A percentile compares a stretch with the other conserved stretches of the same genome.
Conservation (phyloP, 1,140 invertebrate genomes). For the Meteorus sp. region DNA sequence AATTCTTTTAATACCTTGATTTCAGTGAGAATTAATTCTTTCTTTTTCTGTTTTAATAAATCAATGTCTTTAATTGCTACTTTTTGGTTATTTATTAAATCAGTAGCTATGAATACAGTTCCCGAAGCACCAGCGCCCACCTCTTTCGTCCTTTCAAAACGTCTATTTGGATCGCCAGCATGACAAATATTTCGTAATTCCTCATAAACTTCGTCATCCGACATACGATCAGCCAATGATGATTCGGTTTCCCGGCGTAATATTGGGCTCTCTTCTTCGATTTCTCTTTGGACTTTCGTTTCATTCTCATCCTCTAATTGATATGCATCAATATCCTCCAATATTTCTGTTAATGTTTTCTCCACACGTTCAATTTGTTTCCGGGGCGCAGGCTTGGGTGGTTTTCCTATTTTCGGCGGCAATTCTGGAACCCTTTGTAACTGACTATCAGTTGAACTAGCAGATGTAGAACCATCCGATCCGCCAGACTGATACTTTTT, state of each 20-base stretch:
- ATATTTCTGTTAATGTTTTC: constrained; percentile 59
- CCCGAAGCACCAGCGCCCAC: constrained; percentile 89
- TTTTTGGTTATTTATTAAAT: constrained; percentile 73
- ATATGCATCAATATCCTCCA: constrained; percentile 45
- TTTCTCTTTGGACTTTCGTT: constrained; percentile 27
- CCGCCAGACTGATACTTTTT: constrained; percentile 63
- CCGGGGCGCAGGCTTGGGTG: constrained; percentile 48
- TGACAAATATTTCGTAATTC: constrained; percentile 81
- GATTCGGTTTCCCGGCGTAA: constrained; percentile 57
- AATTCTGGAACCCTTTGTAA: constrained; percentile 38
- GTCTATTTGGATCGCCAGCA: constrained; percentile 72
- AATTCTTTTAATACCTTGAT: constrained; percentile 92
- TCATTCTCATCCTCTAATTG: constrained; percentile 34
- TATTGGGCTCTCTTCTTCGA: constrained; percentile 50
- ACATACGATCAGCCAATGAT: constrained; percentile 60
- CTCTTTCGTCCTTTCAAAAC: constrained; percentile 83
- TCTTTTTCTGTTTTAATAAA: constrained; percentile 88
- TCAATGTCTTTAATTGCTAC: constrained; percentile 98
- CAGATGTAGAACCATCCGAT: constrained; percentile 48
- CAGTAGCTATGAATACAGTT: constrained; percentile 88
- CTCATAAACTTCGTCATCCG: constrained; percentile 83
- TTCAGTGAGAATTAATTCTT: constrained; percentile 94
- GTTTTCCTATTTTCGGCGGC: constrained; percentile 42
- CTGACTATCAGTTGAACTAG: constrained; percentile 41
- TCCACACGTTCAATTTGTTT: constrained; percentile 46